These are phyloP conservation scores for Operophtera brumata DNA, from an alignment of 2,888 invertebrate species.

Conservation along the genomic window DNA sequence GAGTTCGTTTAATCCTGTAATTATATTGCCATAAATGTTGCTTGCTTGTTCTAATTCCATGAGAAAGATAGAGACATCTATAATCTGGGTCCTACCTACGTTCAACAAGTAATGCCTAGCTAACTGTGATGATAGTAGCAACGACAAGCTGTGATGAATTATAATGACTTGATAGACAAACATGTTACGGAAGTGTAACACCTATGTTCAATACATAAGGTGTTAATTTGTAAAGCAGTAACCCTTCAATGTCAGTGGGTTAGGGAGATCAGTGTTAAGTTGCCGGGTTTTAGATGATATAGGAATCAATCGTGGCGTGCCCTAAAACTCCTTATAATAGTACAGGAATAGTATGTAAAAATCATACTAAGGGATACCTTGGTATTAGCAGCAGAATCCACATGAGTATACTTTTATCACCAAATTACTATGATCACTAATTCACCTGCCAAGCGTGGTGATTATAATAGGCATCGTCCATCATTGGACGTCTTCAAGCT, in stretches of 20 bases:
- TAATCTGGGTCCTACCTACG: neutral
- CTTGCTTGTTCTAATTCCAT: neutral
- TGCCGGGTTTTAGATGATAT: neutral
- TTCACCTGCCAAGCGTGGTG: no score
- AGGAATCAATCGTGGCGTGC: no score
- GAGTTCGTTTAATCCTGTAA: no score
- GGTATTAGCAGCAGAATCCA: no score
- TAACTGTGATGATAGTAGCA: neutral
- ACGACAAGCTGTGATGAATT: constrained; percentile 17
- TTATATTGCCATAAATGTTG: neutral
- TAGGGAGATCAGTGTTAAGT: constrained; percentile 9
- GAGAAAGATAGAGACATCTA: constrained; percentile 2
- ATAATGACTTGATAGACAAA: constrained; percentile 10
- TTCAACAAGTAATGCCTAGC: neutral
- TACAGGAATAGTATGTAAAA: no score
- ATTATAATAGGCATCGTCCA: no score
- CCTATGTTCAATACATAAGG: neutral
- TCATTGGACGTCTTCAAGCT: no score
- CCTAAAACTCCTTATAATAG: no score
- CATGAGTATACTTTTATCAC: no score
- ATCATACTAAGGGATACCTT: no score
- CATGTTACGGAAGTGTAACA: neutral
- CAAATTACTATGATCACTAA: no score
- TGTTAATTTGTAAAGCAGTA: constrained; percentile 5
- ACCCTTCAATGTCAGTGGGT: neutral